Evolutionary conservation across 2,113 vertebrate genomes (phyloP), one percentile per base, ranked within the genome.

Genomic region (Marcusenius ussheri): DNA sequence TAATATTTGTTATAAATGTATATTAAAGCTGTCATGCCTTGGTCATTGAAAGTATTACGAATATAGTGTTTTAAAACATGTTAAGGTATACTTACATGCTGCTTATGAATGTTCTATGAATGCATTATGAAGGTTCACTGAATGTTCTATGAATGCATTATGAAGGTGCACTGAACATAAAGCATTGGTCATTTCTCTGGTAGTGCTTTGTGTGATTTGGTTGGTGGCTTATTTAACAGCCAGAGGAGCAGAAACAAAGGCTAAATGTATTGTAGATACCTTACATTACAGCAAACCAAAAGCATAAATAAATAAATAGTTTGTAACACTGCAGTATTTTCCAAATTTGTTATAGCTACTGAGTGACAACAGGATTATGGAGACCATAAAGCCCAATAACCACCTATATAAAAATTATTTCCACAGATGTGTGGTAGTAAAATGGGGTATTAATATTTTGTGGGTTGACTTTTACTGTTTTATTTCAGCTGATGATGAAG

Each of bases 401-500:
- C 39, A 84, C 24, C 24, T 39, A 47, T 84, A 45, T 84, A 84
- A 84, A 84, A 47, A 84, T 47, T 45, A 84, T 84, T 84, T 27
- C 21, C 6, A 47, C 83, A 84, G 83, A 84, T 84, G 83, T 84
- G 39, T 45, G 83, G 45, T 47, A 84, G 24, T 84, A 47, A 84
- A 84, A 42, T 47, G 39, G 83, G 45, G 19, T n/a, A 46, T 47
- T 84, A 84, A 84, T 84, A 84, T 84, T 84, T 84, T 46, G 83
- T 46, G 42, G 24, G 83, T 47, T 84, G 83, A 47, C 83, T 24
- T 84, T 84, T 46, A n/a, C 83, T 8, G 39, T 84, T 84, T 84
- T 84, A 84, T 84, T 84, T 84, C 83, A 84, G 83, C 83, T n/a
- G 83, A 84, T 83, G 42, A 83, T 47, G 45, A 46, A 83, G 35